A percentile compares a stretch with the other conserved stretches of the same genome.
These are phyloP conservation scores for Netelia virgata DNA, from an alignment of 2,888 invertebrate genomes.

Conservation along the genomic window DNA sequence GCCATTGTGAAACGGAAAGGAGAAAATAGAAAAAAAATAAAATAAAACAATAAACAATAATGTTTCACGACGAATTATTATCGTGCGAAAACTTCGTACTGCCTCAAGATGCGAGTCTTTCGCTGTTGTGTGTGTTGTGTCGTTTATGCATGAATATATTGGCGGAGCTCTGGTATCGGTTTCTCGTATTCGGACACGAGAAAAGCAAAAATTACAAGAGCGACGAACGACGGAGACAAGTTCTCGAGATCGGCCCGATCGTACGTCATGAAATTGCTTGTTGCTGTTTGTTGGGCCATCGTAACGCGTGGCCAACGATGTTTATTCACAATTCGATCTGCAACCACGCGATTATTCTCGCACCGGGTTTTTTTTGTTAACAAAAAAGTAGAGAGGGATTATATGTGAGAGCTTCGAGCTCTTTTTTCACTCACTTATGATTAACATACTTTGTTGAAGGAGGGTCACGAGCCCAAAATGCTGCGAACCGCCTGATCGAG, in stretches of 20 bases:
- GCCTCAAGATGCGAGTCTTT: neutral
- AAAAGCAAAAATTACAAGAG: conserved; percentile 3
- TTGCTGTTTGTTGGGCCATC: conserved; percentile 22
- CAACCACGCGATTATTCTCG: conserved; percentile 21
- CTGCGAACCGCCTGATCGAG: conserved; percentile 84
- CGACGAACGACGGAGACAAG: conserved; percentile 37
- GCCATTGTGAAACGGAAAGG: conserved; percentile 77
- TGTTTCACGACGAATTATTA: neutral
- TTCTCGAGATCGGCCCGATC: conserved; percentile 38
- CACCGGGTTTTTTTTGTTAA: conserved; percentile 1
- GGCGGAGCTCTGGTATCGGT: neutral
- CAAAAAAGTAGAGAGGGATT: conserved; percentile 2
- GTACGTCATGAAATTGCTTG: conserved; percentile 33
- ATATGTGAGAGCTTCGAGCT: conserved; percentile 65
- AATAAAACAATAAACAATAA: conserved; percentile 1
- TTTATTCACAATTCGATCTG: neutral
- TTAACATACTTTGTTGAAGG: conserved; percentile 84
- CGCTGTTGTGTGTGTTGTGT: neutral
- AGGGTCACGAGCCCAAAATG: conserved; percentile 84
- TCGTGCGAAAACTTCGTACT: neutral
- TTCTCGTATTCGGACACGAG: neutral
- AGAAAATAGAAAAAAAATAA: neutral
- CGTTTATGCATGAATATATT: neutral
- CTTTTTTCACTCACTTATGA: conserved; percentile 44
- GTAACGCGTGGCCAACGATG: neutral